These are phyloP conservation scores for Centropyge bicolor DNA, from an alignment of 2,797 vertebrate genomes.

Conservation along the genomic window DNA sequence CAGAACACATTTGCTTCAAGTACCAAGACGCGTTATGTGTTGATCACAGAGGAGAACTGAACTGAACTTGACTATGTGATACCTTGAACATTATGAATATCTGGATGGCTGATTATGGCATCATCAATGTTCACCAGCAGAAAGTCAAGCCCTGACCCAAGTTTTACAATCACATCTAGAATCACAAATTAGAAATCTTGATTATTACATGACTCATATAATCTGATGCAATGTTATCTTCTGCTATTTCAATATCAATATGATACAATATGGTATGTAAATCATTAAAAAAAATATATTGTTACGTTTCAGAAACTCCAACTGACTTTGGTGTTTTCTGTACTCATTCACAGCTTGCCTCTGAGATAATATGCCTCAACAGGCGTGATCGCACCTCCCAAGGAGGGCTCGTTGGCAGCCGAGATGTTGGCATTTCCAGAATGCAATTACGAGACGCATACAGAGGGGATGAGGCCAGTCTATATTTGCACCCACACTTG, in stretches of 20 bases:
- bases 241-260: not conserved
- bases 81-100: not conserved
- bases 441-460: conserved; percentile 82
- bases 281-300: conserved; percentile 45
- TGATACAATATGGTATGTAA: conserved; percentile 28
- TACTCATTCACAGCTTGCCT: conserved; percentile 80
- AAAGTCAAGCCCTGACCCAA: not conserved
- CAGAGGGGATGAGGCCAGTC: conserved; percentile 74
- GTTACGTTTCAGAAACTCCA: conserved; percentile 61
- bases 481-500: conserved; percentile 79
- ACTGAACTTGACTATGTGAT: not conserved
- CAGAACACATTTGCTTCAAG: conserved; percentile 21
- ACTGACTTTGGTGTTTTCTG: conserved; percentile 75
- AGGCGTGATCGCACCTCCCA: conserved; percentile 82
- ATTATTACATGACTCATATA: not conserved
- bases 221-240: not conserved
- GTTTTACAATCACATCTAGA: too few species aligned
- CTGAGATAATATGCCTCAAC: conserved; percentile 82
- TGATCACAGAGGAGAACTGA: not conserved
- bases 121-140: not conserved
- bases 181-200: not conserved
- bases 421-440: conserved; percentile 80
- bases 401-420: conserved; percentile 79
- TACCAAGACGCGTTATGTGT: not conserved
- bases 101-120: not conserved